Evolutionary conservation across 2,797 vertebrate genomes (phyloP).

Genomic region (Alosa sapidissima): DNA sequence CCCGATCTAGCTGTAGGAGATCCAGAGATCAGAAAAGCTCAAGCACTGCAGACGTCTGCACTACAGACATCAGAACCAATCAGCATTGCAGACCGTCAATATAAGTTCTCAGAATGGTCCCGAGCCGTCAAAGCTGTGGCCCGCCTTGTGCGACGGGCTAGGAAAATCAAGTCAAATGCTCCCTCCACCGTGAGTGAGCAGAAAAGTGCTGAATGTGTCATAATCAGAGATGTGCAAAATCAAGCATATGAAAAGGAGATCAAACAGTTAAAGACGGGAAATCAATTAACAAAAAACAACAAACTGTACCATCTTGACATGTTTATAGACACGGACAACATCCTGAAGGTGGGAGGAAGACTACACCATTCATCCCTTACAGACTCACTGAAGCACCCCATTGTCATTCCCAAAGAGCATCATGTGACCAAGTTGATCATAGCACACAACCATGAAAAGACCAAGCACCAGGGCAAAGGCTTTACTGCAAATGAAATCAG

Average conservation of each 20-base stretch:
- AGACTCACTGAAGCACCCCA: conserved; percentile 36
- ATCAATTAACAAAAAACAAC: conserved; percentile 4
- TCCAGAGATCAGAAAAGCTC: too few relatives aligned
- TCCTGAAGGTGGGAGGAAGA: conserved; percentile 43
- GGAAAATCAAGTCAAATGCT: conserved; percentile 20
- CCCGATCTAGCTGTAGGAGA: too few relatives aligned
- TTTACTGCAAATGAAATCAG: conserved; percentile 1
- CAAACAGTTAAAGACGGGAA: conserved; percentile 36
- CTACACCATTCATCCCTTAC: background rate
- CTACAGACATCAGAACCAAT: background rate
- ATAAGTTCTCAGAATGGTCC: conserved; percentile 36
- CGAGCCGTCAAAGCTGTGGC: conserved; percentile 30
- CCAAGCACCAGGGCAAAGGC: conserved; percentile 38
- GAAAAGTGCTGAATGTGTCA: conserved; percentile 19
- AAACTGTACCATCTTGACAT: conserved; percentile 37
- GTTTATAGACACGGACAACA: conserved; percentile 14
- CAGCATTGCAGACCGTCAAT: conserved; percentile 22
- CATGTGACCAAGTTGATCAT: conserved; percentile 41
- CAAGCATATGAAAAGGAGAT: conserved; percentile 39
- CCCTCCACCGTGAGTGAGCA: conserved; percentile 21
- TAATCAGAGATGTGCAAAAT: conserved; percentile 34
- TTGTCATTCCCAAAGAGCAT: conserved; percentile 38
- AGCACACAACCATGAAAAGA: conserved; percentile 30
- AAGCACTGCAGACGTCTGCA: too few relatives aligned
- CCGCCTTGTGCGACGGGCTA: conserved; percentile 15